Base-by-base conservation (phyloP, 1,140 invertebrate species). In the Apis mellifera region DNA sequence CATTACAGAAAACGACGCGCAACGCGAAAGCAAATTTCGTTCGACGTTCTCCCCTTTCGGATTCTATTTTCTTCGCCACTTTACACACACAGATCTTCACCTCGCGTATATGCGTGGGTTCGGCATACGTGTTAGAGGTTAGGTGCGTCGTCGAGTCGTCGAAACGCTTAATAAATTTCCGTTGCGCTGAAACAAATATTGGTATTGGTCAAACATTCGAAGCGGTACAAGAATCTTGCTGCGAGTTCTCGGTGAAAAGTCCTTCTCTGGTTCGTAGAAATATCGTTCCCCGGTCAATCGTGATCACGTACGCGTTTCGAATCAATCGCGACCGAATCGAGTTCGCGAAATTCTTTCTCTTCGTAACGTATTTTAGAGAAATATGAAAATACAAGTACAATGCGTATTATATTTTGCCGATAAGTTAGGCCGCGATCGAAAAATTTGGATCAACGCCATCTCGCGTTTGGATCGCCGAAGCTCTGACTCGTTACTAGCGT, bases 321-420 rank as follows among this genome's bases (percentile, higher is more conserved):
- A 91, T 89, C 90, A 89, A 91, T 89, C 85, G 82, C 74, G 68
- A 83, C 13, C 17, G 62, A 70, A 66, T 84, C 57, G 72, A 79
- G 82, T 84, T 81, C 57, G n/a, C 75, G 9, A 11, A 21, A 9
- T 52, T 54, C 66, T 9, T 50, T 26, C 17, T 8, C 17, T 8
- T 19, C 15, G 66, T 72, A 42, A 42, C 32, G 4, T 42, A 42
- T 7, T 42, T 42, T 42, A 42, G 5, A 42, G 5, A 42, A 42
- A 42, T 42, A 42, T 42, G 32, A 42, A 42, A 42, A 7, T 7
- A 7, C 32, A 7, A 42, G 32, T 42, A 42, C 32, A 42, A 42
- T 42, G 7, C 32, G 32, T 42, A 42, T 42, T 42, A 42, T 42
- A 42, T 42, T 42, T 42, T 42, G 32, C 0, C 32, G 32, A 42